Base-by-base conservation (phyloP, 2,113 vertebrate genomes). In the Egretta garzetta region DNA sequence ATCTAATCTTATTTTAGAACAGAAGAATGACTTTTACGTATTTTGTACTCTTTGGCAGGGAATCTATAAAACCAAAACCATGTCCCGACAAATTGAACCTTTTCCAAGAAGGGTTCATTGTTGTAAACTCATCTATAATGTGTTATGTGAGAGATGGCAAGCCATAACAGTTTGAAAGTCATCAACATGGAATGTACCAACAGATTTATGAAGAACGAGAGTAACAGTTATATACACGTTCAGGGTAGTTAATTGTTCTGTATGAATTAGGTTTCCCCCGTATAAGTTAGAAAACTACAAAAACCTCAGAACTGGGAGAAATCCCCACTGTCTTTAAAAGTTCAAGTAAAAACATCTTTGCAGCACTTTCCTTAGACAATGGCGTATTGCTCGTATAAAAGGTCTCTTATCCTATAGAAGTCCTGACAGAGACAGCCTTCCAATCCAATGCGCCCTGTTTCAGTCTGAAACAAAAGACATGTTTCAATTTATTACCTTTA, bases 401-500 rank as follows among this genome's bases (percentile, higher is more conserved):
- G 99, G 98, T 99, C 99, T 96, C 99, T 98, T 98, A 99, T 99
- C 98, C 99, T 99, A 95, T 99, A 99, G 98, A 99, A 99, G 97
- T 99, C 99, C 88, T 99, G 99, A 97, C 99, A 99, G 93, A 99
- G 98, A 97, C 99, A 99, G 97, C 99, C 99, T 98, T 99, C 99
- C 97, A 99, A 97, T 90, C 99, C 99, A 71, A 99, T 99, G 84
- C 99, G 99, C 50, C 99, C 99, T 4, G 99, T 99, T 98, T 99
- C 99, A 94, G 99, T 99, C 99, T 99, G 98, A 92, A 98, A 98
- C 71, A 85, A 97, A 90, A 93, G 33, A 94, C 9, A 90, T 0
- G 20, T 75, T 84, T 79, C 22, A 33, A 43, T 79, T 67, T 55
- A 79, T 56, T 73, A 90, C 41, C 35, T 95, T 90, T 35, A 71